Percentiles rank a stretch among this genome's conserved stretches.
These are phyloP conservation scores for Nezara viridula DNA, from an alignment of 2,888 invertebrate genomes.

Conservation along the genomic window DNA sequence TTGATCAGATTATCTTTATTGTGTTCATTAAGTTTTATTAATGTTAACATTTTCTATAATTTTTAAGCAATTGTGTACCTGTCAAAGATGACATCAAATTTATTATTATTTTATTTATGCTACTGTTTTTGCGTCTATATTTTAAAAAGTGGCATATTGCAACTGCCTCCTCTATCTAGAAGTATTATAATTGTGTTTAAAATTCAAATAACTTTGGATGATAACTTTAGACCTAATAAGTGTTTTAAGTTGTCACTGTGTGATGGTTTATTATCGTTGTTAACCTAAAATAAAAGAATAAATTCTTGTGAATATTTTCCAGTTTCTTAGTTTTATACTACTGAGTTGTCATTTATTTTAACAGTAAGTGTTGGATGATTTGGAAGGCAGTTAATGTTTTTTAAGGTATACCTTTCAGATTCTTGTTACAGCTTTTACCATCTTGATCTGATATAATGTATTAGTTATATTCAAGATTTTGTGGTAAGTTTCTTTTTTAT, in stretches of 20 bases:
- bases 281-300: neutral
- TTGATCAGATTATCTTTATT: constrained; percentile 10
- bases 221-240: neutral
- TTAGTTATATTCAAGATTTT: neutral
- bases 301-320: neutral
- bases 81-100: neutral
- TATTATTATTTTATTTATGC: constrained; percentile 1
- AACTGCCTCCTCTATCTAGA: neutral
- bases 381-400: no score
- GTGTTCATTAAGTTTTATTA: constrained; percentile 39
- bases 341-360: neutral
- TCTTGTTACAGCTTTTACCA: neutral
- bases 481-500: neutral
- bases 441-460: neutral
- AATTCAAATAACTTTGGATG: neutral
- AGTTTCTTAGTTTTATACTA: neutral
- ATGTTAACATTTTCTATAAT: constrained; percentile 21
- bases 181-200: constrained; percentile 26
- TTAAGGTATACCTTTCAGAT: neutral
- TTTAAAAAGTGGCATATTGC: constrained; percentile 4
- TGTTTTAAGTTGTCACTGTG: neutral
- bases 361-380: no score
- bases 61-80: constrained; percentile 13
- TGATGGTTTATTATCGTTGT: constrained; percentile 11
- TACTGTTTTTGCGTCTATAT: neutral